These are phyloP conservation scores for Drosophila pectinifera DNA, from an alignment of 1,140 invertebrate species.

Conservation along the genomic window DNA sequence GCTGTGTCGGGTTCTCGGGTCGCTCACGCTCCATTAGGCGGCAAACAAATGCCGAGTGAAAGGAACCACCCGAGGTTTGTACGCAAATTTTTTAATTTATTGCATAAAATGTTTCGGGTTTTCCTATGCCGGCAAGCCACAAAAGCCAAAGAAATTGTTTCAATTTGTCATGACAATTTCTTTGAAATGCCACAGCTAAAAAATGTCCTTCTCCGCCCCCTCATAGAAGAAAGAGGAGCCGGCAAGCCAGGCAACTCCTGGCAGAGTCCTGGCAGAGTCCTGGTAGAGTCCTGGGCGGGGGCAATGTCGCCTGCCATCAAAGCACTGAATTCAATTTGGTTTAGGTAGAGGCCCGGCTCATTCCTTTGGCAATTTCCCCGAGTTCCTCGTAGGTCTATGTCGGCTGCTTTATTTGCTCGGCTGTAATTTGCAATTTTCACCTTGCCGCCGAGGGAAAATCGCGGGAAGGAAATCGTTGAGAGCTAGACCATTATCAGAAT, in stretches of 20 bases:
- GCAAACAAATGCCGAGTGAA: conserved; percentile 65
- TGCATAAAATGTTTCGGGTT: conserved; percentile 72
- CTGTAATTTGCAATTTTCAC: conserved; percentile 83
- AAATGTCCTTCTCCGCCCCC: conserved; percentile 27
- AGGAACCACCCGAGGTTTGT: conserved; percentile 47
- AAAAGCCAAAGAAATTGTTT: conserved; percentile 82
- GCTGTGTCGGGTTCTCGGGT: conserved; percentile 23
- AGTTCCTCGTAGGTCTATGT: conserved; percentile 57
- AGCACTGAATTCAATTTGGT: conserved; percentile 78
- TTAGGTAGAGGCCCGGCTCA: conserved; percentile 55
- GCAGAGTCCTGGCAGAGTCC: too few relatives aligned
- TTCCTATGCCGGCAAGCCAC: conserved; percentile 60
- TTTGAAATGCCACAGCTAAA: conserved; percentile 68
- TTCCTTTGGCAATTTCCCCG: conserved; percentile 63
- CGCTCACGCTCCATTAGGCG: conserved; percentile 72
- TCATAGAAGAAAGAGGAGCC: neutral
- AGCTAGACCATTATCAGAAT: conserved; percentile 60
- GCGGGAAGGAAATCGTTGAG: conserved; percentile 71
- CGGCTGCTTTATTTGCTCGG: conserved; percentile 70
- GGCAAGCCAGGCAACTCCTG: neutral
- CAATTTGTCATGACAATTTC: conserved; percentile 83
- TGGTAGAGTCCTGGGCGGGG: conserved; percentile 9
- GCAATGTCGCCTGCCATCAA: conserved; percentile 48
- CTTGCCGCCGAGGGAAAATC: conserved; percentile 49
- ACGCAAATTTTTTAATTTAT: conserved; percentile 82